Evolutionary conservation across 2,888 invertebrate genomes (phyloP).

Genomic region (Catocala sponsa): DNA sequence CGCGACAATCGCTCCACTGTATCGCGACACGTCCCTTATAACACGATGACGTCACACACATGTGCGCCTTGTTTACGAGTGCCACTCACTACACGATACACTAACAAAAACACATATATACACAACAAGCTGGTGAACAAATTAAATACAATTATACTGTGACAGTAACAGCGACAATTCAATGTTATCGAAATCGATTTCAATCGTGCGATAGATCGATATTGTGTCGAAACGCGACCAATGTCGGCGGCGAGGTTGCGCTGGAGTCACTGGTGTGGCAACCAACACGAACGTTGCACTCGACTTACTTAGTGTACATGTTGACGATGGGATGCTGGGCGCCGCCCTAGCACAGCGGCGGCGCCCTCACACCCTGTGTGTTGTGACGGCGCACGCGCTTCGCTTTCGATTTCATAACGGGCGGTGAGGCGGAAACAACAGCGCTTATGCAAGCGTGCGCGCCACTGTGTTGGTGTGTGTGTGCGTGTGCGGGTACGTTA

Average conservation of each 20-base stretch:
- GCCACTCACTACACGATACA: background rate
- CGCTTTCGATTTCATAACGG: constrained; percentile 52
- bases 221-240: constrained; percentile 66
- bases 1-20: background rate
- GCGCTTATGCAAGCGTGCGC: constrained; percentile 56
- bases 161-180: constrained; percentile 32
- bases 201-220: constrained; percentile 53
- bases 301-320: constrained; percentile 5
- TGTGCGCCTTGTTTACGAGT: constrained; percentile 13
- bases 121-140: background rate
- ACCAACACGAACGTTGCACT: constrained; percentile 45
- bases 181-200: constrained; percentile 72
- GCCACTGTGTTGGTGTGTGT: constrained; percentile 45
- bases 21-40: background rate
- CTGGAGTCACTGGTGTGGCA: constrained; percentile 55
- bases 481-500: constrained; percentile 69
- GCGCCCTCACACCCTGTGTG: constrained; percentile 4
- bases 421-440: constrained; percentile 52
- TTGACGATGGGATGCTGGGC: constrained; percentile 2
- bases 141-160: constrained; percentile 16
- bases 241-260: constrained; percentile 65
- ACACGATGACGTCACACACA: constrained; percentile 8
- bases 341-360: constrained; percentile 1
- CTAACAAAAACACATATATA: background rate
- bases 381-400: constrained; percentile 14